Evolutionary conservation across 2,888 invertebrate species (phyloP).

Genomic region (Leptura quadrifasciata): DNA sequence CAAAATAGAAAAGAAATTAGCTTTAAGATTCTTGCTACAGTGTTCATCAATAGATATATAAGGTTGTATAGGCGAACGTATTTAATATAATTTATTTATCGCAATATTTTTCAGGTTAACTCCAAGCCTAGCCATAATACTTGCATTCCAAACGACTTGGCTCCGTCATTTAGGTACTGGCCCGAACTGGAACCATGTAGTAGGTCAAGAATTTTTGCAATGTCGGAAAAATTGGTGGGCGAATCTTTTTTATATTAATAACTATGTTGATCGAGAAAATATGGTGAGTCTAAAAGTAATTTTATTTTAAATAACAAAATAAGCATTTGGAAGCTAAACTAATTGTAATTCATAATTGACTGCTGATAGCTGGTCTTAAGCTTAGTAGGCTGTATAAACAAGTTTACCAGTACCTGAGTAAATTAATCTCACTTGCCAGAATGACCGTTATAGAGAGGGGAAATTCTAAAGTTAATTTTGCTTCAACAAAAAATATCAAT

Average conservation of each 20-base stretch:
- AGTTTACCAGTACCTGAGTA: too few species aligned
- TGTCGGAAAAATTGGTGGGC: constrained; percentile 66
- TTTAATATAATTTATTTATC: constrained; percentile 16
- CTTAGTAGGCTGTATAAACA: too few species aligned
- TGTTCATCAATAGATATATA: constrained; percentile 61
- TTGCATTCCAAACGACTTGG: constrained; percentile 62
- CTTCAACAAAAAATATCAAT: too few species aligned
- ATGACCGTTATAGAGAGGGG: too few species aligned
- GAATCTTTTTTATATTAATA: constrained; percentile 65
- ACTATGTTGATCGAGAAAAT: constrained; percentile 56
- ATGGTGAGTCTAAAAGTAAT: constrained; percentile 58
- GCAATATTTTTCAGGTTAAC: constrained; percentile 60
- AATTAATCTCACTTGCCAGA: too few species aligned
- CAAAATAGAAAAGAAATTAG: constrained; percentile 52
- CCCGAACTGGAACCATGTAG: constrained; percentile 61
- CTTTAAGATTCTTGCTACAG: constrained; percentile 50
- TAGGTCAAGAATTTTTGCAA: constrained; percentile 60
- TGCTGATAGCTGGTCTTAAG: too few species aligned
- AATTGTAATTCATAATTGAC: too few species aligned
- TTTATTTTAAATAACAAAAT: not conserved
- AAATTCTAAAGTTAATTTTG: too few species aligned
- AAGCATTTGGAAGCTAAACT: too few species aligned
- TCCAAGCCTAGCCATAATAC: constrained; percentile 57
- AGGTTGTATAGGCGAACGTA: constrained; percentile 51
- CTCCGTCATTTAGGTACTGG: constrained; percentile 60